phyloP scores from a whole-genome alignment of 2,797 vertebrate genomes.

The Heterohyrax brucei region DNA sequence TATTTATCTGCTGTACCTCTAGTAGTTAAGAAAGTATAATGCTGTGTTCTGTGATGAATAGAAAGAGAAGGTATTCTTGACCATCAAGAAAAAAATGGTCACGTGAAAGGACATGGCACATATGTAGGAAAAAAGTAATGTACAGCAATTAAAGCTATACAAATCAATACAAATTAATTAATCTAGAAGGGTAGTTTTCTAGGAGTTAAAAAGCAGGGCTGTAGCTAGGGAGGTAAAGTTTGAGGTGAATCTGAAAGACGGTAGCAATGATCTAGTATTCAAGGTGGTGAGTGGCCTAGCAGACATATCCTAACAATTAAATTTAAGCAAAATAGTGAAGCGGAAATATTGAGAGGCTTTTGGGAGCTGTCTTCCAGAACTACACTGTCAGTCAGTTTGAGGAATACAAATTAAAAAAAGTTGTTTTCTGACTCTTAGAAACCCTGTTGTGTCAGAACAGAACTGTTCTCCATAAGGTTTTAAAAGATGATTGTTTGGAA shows the following conservation, averaged over 20 bases:
- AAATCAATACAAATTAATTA: conserved; percentile 17
- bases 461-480: background rate
- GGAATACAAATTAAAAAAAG: background rate
- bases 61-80: conserved; percentile 35
- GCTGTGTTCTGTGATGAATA: background rate
- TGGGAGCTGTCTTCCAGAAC: background rate
- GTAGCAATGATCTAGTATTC: background rate
- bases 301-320: background rate
- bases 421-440: background rate
- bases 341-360: background rate
- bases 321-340: conserved; percentile 18
- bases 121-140: conserved; percentile 28
- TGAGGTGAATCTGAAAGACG: background rate
- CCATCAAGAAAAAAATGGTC: conserved; percentile 19
- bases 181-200: conserved; percentile 48
- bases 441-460: background rate
- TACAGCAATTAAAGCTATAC: background rate
- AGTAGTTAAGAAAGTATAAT: background rate
- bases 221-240: background rate
- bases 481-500: background rate
- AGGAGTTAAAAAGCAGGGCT: background rate
- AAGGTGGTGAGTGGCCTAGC: background rate
- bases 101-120: background rate
- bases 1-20: conserved; percentile 22
- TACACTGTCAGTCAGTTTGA: background rate